Base-by-base conservation (phyloP, 1,140 invertebrate species). In the Calephelis nemesis region DNA sequence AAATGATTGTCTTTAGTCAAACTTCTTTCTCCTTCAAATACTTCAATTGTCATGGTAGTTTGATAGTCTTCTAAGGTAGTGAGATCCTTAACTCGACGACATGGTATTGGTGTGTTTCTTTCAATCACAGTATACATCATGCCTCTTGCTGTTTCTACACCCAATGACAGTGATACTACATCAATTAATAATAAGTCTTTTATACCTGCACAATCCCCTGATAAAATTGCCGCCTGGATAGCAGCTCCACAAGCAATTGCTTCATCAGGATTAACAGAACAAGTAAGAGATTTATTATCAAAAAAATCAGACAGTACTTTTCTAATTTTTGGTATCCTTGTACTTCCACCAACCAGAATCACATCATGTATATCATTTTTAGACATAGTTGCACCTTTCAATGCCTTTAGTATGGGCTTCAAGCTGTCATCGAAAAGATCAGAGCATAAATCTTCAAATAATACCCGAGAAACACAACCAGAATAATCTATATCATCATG, bases 291-390 rank as follows among this genome's bases (percentile, higher is more conserved):
- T 63, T 81, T 84, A 4, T 84, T 82, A 19, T 81, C 75, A 74
- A 92, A 92, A 71, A 78, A 92, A 64, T 92, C 83, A 19, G 81
- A 84, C 4, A 94, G 72, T 63, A 93, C 79, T 63, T 78, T 82
- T 62, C 91, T 90, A 45, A 94, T 89, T 76, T 93, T 93, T 62
- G 93, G 93, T 75, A 93, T 93, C 62, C 95, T 92, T 4, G 94
- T 95, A 12, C 95, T 95, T 4, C 95, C 95, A 49, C 95, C 95
- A 30, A 96, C 95, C 45, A 96, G 84, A 42, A 96, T 94, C 52
- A 96, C 92, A 54, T 96, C 94, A 70, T 95, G 82, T 62, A 96
- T 94, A 58, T 87, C 74, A n/a, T 74, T 74, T 79, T 95, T 95
- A 67, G 93, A 93, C 75, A 96, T 73, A 74, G 94, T 94, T 49